Base-by-base conservation (phyloP, 2,888 invertebrate species). In the Eilema sororculum region DNA sequence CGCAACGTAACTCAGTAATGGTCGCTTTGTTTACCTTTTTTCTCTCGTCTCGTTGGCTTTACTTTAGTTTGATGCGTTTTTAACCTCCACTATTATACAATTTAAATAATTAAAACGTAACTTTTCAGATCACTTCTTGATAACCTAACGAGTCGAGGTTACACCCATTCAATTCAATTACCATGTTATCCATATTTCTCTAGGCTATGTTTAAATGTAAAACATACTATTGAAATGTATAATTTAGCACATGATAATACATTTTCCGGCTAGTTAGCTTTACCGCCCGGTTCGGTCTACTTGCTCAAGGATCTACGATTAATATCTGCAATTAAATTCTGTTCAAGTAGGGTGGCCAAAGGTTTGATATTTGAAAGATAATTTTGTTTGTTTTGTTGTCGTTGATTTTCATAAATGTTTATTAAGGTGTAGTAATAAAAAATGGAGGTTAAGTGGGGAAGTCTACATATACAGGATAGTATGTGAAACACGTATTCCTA, bases 251-350 rank as follows among this genome's bases (percentile, higher is more conserved):
- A 67, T 67, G 67, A 71, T 57, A 28, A 6, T 20, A 25, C 30
- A 79, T 81, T 78, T 81, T 82, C 79, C 82, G 78, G 78, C 65
- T 77, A 67, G 79, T 80, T 81, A 72, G 59, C 37, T 64, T 46
- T 63, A 58, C 57, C 67, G 67, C 63, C 37, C 72, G 65, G 65
- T 59, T 59, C 76, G 82, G 82, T 86, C 86, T 83, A 79, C 68
- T 86, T 82, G 66, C 61, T 66, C 82, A 84, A 86, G 86, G 65
- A 28, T 25, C 37, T 22, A 58, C 72, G 72, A 78, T 78, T 76
- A 74, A 80, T 70, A 63, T 60, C 37, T 22, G 62, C 71, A 71
- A 75, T 80, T 80, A 75, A 73, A 28, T 69, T 41, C 59, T 68
- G 73, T 64, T 77, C 70, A 56, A 72, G 37, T 78, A 63, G 13